Base-by-base conservation (phyloP, 2,113 vertebrate species). In the Epinephelus lanceolatus region DNA sequence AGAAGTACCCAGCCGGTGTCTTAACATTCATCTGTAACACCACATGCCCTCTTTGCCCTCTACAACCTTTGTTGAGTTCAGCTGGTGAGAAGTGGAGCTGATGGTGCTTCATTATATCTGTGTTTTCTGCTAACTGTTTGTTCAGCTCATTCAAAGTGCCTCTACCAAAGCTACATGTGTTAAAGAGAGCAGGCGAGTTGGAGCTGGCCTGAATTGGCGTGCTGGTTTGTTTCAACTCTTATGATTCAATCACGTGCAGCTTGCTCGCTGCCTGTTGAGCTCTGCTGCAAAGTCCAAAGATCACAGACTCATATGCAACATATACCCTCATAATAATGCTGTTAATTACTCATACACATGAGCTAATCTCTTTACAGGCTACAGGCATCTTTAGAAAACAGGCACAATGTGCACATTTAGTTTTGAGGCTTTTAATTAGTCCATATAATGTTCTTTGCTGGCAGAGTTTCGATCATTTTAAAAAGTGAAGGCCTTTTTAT, bases 221-320 rank as follows among this genome's bases (percentile, higher is more conserved):
- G 18, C 51, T 15, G 2, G 37, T 76, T 68, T 49, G 37, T 55
- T 55, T 56, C 45, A 37, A 47, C 21, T 59, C 63, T 40, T 61
- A 61, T 80, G 78, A 86, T 68, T 56, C 37, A 52, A 76, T 89
- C 86, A 86, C 65, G 62, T 85, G 87, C 71, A 17, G 42, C 42
- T 45, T 12, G 52, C 63, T 62, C 11, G 4, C 13, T 9, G 65
- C 65, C 70, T 49, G 61, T 27, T 56, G 53, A 63, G 33, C 55
- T 37, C 8, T 47, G 47, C 42, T 30, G 5, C 10, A 23, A 27
- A 68, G 62, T 83, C 53, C 66, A 77, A 68, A 85, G 76, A 40
- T 77, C 65, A 77, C 65, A 78, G 59, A 63, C 51, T 70, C 23
- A 6, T 67, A 72, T 57, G 37, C 47, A 74, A 52, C 56, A 25